Evolutionary conservation across 2,797 vertebrate species (phyloP), one percentile per base, ranked within the genome.

Genomic region (Ciconia nigra): DNA sequence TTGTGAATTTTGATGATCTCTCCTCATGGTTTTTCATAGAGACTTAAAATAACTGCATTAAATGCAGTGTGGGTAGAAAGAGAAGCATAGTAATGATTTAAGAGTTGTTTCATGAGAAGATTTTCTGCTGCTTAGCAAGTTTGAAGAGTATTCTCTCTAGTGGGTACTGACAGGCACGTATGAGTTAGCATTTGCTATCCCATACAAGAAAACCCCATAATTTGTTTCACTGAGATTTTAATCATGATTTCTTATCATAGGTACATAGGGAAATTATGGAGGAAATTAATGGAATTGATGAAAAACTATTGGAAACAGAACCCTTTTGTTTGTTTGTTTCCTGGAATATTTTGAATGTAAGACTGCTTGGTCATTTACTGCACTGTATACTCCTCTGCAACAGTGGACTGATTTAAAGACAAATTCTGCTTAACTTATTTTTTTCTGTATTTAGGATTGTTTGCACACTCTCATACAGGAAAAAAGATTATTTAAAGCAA

Each of bases 51-150:
- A 93, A 61, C 39, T n/a, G 49, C 39, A 70, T 73, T 90, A 93
- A 96, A 86, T 70, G 51, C 42, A 80, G 72, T 92, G 89, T 96
- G 80, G 87, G 93, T 86, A 90, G 89, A 47, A 83, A 37, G 69
- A 93, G 83, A 92, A 96, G 84, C 76, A 73, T 66, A 33, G 46
- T 86, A 95, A 88, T 93, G 76, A 83, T 70, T 95, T 80, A 85
- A 69, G 65, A 80, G 51, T 29, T 92, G 47, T 76, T 71, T 80
- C 63, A 41, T 65, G 46, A 62, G 63, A 83, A 91, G 69, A 58
- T 92, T 69, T 93, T 88, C 66, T 82, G 13, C 37, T 61, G 29
- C 58, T 87, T 72, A n/a, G 54, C 63, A 35, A 66, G 61, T 93
- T 86, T 37, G 41, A 80, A 65, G 76, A 37, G 20, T 39, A 22